phyloP scores from a whole-genome alignment of 2,113 vertebrate genomes.

The Vanacampus margaritifer region DNA sequence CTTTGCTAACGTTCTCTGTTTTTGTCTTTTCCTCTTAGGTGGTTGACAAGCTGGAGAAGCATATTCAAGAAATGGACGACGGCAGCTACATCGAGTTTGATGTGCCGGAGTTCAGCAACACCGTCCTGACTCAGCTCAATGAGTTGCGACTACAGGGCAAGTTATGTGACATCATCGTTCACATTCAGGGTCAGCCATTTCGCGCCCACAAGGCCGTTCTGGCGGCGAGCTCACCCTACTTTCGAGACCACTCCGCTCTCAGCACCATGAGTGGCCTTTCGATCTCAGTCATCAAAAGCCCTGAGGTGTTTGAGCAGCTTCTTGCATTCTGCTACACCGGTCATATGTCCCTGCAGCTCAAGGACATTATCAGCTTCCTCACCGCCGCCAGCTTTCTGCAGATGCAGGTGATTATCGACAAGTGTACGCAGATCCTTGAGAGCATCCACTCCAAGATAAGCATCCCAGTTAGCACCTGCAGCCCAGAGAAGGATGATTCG shows the following conservation, averaged over 20 bases:
- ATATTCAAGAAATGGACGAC: slow-evolving; percentile 89
- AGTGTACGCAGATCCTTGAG: slow-evolving; percentile 96
- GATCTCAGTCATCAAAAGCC: slow-evolving; percentile 97
- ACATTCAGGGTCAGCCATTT: slow-evolving; percentile 97
- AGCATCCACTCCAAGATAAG: slow-evolving; percentile 96
- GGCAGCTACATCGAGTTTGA: slow-evolving; percentile 98
- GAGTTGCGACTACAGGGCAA: slow-evolving; percentile 95
- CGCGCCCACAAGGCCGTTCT: slow-evolving; percentile 95
- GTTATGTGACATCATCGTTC: slow-evolving; percentile 96
- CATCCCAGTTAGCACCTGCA: slow-evolving; percentile 79
- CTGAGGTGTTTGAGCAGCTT: slow-evolving; percentile 95
- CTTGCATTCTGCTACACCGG: slow-evolving; percentile 98
- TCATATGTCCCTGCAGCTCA: slow-evolving; percentile 93
- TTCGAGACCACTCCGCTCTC: slow-evolving; percentile 95
- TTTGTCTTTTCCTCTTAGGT: slow-evolving; percentile 48
- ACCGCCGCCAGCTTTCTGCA: slow-evolving; percentile 98
- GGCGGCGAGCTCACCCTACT: slow-evolving; percentile 96
- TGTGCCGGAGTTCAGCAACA: slow-evolving; percentile 98
- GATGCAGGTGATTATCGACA: slow-evolving; percentile 98
- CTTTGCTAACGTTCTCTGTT: not conserved
- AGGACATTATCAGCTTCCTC: slow-evolving; percentile 96
- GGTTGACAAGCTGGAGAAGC: slow-evolving; percentile 67
- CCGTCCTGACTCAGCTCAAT: slow-evolving; percentile 93
- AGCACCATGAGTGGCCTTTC: slow-evolving; percentile 98
- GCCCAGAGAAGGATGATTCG: slow-evolving; percentile 79